phyloP scores from a whole-genome alignment of 2,797 vertebrate species.

The Anabacerthia variegaticeps region DNA sequence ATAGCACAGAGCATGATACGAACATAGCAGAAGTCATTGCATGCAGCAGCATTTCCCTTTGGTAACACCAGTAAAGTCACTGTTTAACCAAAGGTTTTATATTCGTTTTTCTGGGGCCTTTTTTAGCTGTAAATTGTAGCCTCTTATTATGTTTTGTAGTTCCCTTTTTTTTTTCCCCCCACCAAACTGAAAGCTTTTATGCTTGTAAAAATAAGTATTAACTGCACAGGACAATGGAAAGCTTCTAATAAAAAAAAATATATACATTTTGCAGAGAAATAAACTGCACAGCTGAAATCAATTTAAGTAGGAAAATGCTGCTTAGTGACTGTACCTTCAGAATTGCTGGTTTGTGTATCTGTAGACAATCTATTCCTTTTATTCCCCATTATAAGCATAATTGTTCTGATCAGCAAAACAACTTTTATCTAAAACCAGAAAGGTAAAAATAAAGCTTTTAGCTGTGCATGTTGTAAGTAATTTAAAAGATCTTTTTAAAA shows the following conservation, averaged over 20 bases:
- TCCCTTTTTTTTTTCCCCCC: fast-evolving
- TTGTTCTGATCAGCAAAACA: neutral
- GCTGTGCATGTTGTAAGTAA: neutral
- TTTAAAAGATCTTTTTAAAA: neutral
- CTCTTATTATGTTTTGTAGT: neutral
- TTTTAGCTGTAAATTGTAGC: neutral
- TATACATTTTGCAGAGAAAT: neutral
- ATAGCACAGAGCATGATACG: neutral
- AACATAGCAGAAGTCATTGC: neutral
- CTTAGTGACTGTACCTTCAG: neutral
- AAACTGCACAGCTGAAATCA: conserved; percentile 1
- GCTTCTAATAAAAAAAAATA: neutral
- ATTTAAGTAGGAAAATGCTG: neutral
- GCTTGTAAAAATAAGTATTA: neutral
- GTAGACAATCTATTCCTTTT: neutral
- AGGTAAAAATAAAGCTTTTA: conserved; percentile 6
- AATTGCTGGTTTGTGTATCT: neutral
- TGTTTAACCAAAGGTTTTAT: neutral
- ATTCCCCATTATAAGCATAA: neutral
- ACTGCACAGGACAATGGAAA: neutral
- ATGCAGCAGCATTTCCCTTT: neutral
- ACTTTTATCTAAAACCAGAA: neutral
- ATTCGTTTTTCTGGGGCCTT: neutral
- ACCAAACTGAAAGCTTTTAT: neutral
- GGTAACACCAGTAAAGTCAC: neutral